These are phyloP conservation scores for Caenorhabditis macrosperma DNA, from an alignment of 2,888 invertebrate species.

Conservation along the genomic window DNA sequence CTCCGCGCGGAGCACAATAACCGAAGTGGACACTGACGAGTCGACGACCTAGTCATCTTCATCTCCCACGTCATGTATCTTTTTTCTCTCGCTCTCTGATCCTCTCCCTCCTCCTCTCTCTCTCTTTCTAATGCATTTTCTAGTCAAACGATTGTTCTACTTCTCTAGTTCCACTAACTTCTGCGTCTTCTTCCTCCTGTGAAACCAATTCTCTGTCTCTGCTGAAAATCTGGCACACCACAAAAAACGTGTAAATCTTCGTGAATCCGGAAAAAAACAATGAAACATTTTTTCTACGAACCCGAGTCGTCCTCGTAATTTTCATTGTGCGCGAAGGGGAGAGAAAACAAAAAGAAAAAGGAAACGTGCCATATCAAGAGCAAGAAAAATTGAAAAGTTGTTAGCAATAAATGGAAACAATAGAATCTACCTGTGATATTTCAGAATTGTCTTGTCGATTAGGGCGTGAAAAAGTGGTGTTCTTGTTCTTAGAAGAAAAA, in stretches of 20 bases:
- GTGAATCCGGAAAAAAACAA: slow-evolving; percentile 4
- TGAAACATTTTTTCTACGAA: neutral
- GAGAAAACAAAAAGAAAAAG: slow-evolving; percentile 7
- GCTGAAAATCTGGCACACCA: neutral
- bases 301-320: slow-evolving; percentile 1
- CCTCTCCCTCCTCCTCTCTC: slow-evolving; percentile 22
- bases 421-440: slow-evolving; percentile 27
- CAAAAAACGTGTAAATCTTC: slow-evolving; percentile 38
- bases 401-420: no score
- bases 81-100: slow-evolving; percentile 2
- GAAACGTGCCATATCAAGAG: slow-evolving; percentile 35
- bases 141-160: slow-evolving; percentile 37
- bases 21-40: slow-evolving; percentile 60
- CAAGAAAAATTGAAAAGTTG: neutral
- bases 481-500: neutral
- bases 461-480: neutral
- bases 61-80: neutral
- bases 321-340: slow-evolving; percentile 18
- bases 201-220: slow-evolving; percentile 18
- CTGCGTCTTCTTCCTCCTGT: slow-evolving; percentile 15
- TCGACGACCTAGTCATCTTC: slow-evolving; percentile 43
- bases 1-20: slow-evolving; percentile 55
- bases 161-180: slow-evolving; percentile 1
- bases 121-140: slow-evolving; percentile 41
- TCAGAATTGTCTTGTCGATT: slow-evolving; percentile 1